These are phyloP conservation scores for Burhinus oedicnemus DNA, from an alignment of 2,113 vertebrate species.

Conservation along the genomic window DNA sequence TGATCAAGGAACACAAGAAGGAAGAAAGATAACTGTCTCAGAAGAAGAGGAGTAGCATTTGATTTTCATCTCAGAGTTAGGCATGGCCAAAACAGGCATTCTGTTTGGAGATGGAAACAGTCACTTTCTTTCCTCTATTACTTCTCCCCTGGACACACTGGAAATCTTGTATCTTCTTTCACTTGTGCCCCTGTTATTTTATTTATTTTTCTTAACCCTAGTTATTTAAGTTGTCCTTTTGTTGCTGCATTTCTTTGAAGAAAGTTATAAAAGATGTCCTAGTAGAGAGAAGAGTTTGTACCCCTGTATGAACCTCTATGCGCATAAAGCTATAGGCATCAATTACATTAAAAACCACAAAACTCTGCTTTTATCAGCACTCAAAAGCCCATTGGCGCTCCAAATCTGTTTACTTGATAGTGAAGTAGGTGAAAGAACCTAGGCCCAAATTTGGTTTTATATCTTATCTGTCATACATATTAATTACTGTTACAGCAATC, in stretches of 20 bases:
- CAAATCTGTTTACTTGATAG: neutral
- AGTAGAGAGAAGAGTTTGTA: neutral
- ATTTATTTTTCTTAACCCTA: neutral
- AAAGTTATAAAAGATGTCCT: neutral
- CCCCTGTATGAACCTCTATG: accelerated
- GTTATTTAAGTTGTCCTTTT: neutral
- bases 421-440: neutral
- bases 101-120: neutral
- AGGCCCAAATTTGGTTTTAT: neutral
- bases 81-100: neutral
- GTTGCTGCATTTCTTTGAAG: neutral
- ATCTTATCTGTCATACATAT: neutral
- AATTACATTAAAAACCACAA: neutral
- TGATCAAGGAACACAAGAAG: neutral
- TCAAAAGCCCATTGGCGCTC: neutral
- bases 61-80: neutral
- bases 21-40: neutral
- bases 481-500: neutral
- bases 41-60: neutral
- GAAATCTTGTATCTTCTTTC: neutral
- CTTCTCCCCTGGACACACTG: neutral
- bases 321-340: neutral
- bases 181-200: neutral
- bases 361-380: neutral
- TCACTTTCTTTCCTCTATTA: neutral